Evolutionary conservation across 2,888 invertebrate species (phyloP), one percentile per base, ranked within the genome.

Genomic region (Pyrrhia umbra): DNA sequence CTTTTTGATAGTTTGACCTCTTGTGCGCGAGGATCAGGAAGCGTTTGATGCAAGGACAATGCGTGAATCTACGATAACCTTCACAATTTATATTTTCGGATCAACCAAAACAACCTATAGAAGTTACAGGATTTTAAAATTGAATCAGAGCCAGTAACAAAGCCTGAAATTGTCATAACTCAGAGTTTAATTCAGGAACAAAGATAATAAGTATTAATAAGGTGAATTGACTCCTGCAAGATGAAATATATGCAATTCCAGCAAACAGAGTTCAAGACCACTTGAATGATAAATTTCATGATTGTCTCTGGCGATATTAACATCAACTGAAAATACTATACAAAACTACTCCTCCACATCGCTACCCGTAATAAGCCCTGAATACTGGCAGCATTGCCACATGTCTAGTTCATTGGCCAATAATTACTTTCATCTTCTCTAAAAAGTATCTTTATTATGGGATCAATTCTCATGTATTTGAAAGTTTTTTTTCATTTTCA

Each of bases 1-100:
- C 16, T 27, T 58, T 73, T 64, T 70, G 75, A 23, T 64, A 43
- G 70, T 52, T 52, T 75, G 72, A 75, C 72, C 70, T 73, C 37
- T 70, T 3, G 9, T 16, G 10, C 23, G 5, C 16, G 0, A 5
- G 10, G 37, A 59, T 43, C 39, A 69, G 69, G 69, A 75, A 68
- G 69, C 54, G 10, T 23, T 0, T 37, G 16, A 21, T 39, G 15
- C 51, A 56, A 60, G 47, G 68, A 50, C 52, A 34, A 49, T 45
- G 47, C 1, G 43, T 49, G 37, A 10, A 40, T 1, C 20, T 21
- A 16, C 9, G 18, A 45, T 40, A 1, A 34, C 27, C 8, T 46
- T 30, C 8, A 25, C 13, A 10, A 39, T n/a, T 49, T 5, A n/a
- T 46, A n/a, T 18, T 23, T 16, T 50, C 23, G 5, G 6, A 27